Evolutionary conservation across 2,888 invertebrate genomes (phyloP).

Genomic region (Himalopsyche tibetana): DNA sequence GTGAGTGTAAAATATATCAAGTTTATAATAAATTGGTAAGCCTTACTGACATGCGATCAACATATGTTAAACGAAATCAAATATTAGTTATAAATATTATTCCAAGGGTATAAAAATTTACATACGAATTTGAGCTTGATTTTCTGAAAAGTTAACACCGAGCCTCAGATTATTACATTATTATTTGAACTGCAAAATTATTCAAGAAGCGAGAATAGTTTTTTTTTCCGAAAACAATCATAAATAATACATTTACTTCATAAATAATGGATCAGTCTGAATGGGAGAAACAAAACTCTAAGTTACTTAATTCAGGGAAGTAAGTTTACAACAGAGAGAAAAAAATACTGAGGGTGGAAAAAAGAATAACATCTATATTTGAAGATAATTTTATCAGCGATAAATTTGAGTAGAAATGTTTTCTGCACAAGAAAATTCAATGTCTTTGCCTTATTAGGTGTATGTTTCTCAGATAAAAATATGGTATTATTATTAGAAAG

Average conservation of each 20-base stretch:
- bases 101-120: neutral
- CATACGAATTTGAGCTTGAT: conserved; percentile 9
- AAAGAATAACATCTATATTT: conserved; percentile 53
- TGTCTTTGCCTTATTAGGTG: conserved; percentile 41
- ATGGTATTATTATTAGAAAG: neutral
- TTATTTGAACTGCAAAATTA: conserved; percentile 60
- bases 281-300: conserved; percentile 63
- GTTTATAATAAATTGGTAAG: too few relatives aligned
- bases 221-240: conserved; percentile 61
- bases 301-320: conserved; percentile 63
- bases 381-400: conserved; percentile 52
- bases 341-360: conserved; percentile 44
- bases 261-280: conserved; percentile 64
- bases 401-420: conserved; percentile 52
- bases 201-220: conserved; percentile 61
- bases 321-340: conserved; percentile 57
- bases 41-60: neutral
- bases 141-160: conserved; percentile 45
- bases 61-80: neutral
- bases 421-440: conserved; percentile 44
- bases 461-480: neutral
- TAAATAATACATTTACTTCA: conserved; percentile 66
- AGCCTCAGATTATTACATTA: conserved; percentile 58
- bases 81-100: neutral
- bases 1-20: too few relatives aligned